Evolutionary conservation across 2,797 vertebrate genomes (phyloP), one percentile per base, ranked within the genome.

Genomic region (Kryptopterus vitreolus): DNA sequence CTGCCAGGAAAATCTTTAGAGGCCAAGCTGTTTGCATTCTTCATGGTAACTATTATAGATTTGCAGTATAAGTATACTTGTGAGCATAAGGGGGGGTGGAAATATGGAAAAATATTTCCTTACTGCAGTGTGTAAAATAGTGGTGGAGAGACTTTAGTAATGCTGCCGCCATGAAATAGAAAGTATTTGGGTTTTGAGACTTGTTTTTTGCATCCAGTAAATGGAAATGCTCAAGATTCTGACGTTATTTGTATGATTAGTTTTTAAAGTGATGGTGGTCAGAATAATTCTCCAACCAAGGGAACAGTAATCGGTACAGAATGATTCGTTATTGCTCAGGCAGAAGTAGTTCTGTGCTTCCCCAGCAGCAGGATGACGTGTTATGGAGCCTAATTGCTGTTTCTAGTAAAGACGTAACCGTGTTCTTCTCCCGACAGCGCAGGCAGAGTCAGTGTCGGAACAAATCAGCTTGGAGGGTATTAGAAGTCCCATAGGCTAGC

Each of bases 331-430:
- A 35, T 72, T 35, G 50, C 20, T 35, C 50, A n/a, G 69, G 57
- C 53, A 24, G 12, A 24, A 73, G n/a, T 12, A 22, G 70, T 31
- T 73, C 52, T 38, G 12, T 24, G 52, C 71, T 57, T 73, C 33
- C 52, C 33, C 0, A 13, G 38, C 52, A 57, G 71, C 24, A 38
- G 31, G 33, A 38, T 24, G 52, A 57, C 38, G 52, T 0, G 24
- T 24, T 57, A 57, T 73, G 16, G 22, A 73, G 33, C 53, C 22
- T 73, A 58, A 57, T 73, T 38, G 52, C 71, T 73, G 71, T 57
- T 73, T 22, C 71, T 73, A 24, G 71, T 73, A 24, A 57, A 73
- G 33, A 57, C 13, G 0, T 24, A 57, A 33, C 26, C 53, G 50
- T 22, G 68, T 70, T 33, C 50, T 55, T n/a, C 10, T 53, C 24